phyloP scores from a whole-genome alignment of 2,797 vertebrate genomes.

The Cirrhinus mrigala region DNA sequence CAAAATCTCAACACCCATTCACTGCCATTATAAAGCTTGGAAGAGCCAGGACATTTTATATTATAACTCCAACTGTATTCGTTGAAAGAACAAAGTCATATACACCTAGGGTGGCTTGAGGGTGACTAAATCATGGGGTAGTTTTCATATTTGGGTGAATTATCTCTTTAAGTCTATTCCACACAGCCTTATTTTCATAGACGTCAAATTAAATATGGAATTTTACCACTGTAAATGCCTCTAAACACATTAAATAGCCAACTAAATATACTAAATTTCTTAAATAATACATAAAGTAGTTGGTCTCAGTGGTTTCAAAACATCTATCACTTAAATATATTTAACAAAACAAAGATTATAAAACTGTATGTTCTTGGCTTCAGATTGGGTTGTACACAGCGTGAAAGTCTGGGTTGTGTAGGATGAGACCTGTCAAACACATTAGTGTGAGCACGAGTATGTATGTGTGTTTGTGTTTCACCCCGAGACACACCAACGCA shows the following conservation, averaged over 20 bases:
- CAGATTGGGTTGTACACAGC: constrained; percentile 3
- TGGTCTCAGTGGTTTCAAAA: constrained; percentile 7
- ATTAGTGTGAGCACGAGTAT: constrained; percentile 4
- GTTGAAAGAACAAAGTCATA: too few relatives aligned
- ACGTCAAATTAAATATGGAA: constrained; percentile 2
- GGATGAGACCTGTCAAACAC: constrained; percentile 32
- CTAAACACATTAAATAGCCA: background rate
- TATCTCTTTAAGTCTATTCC: background rate
- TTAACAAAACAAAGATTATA: background rate
- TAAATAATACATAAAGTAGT: background rate
- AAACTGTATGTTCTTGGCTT: background rate
- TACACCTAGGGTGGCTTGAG: too few relatives aligned
- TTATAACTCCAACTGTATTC: too few relatives aligned
- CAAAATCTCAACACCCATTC: too few relatives aligned
- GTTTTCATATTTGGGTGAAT: too few relatives aligned
- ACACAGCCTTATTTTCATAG: background rate
- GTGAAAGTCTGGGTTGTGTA: constrained; percentile 35
- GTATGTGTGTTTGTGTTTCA: constrained; percentile 20
- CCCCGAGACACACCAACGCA: constrained; percentile 22
- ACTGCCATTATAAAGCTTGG: too few relatives aligned
- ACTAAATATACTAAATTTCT: too few relatives aligned
- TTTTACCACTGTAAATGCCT: background rate
- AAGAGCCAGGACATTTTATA: too few relatives aligned
- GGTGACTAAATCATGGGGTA: too few relatives aligned
- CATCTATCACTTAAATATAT: background rate